A percentile compares a stretch with the other conserved stretches of the same genome.
These are phyloP conservation scores for Prenolepis imparis DNA, from an alignment of 2,888 invertebrate species.

Conservation along the genomic window DNA sequence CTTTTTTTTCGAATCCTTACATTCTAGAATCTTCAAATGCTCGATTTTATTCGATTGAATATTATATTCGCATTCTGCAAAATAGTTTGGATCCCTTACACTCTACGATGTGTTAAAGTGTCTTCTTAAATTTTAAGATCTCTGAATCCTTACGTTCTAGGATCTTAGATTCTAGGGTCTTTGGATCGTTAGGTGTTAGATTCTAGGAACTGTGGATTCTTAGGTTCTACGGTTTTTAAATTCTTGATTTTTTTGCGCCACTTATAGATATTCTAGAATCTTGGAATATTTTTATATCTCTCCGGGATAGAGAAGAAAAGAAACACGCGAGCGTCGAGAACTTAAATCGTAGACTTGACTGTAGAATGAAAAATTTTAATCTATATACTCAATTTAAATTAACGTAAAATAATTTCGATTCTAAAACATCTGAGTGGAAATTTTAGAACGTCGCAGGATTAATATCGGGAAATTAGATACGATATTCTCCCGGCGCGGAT, in stretches of 20 bases:
- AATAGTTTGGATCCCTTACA: constrained; percentile 41
- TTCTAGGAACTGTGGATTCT: constrained; percentile 56
- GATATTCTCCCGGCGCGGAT: not conserved
- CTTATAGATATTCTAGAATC: constrained; percentile 30
- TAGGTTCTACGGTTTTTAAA: constrained; percentile 47
- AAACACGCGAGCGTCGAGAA: not conserved
- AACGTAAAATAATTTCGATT: not conserved
- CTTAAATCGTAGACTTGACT: not conserved
- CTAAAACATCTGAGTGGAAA: not conserved
- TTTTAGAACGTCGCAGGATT: not conserved
- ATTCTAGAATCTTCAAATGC: constrained; percentile 47
- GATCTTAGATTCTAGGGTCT: constrained; percentile 54
- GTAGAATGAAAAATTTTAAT: not conserved
- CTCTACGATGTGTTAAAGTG: constrained; percentile 36
- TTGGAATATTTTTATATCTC: constrained; percentile 10
- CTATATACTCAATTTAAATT: not conserved
- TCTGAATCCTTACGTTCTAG: constrained; percentile 49
- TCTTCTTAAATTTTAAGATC: constrained; percentile 45
- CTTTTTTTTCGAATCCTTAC: constrained; percentile 34
- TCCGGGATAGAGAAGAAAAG: not conserved
- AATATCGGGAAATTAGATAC: not conserved
- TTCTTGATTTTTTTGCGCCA: constrained; percentile 32
- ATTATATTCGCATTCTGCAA: constrained; percentile 3
- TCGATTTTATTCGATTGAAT: not conserved
- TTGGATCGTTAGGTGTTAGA: constrained; percentile 50